Evolutionary conservation across 2,888 invertebrate genomes (phyloP).

Genomic region (Thera obeliscata): DNA sequence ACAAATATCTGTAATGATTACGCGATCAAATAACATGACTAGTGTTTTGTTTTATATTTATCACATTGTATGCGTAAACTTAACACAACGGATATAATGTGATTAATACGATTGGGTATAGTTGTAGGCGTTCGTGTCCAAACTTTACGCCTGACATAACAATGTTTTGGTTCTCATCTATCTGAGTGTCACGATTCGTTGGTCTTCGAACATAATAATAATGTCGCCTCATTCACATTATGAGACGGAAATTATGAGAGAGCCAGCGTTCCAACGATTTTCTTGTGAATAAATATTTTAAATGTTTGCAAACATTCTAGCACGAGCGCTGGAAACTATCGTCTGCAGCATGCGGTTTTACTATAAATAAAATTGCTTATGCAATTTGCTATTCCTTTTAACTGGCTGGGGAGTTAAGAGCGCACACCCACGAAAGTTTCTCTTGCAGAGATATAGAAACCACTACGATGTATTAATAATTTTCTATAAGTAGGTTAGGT

Average conservation of each 20-base stretch:
- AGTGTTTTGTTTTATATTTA: neutral
- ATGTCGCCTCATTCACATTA: slow-evolving; percentile 32
- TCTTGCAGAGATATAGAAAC: neutral
- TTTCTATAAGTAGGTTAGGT: too few species aligned
- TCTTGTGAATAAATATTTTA: slow-evolving; percentile 44
- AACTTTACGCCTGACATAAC: slow-evolving; percentile 14
- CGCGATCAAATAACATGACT: slow-evolving; percentile 2
- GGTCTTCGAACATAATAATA: slow-evolving; percentile 33
- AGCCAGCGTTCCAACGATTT: slow-evolving; percentile 45
- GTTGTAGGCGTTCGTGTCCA: slow-evolving; percentile 5
- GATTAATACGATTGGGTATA: neutral
- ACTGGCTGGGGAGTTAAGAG: slow-evolving; percentile 30
- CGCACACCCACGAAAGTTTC: slow-evolving; percentile 13
- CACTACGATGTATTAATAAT: neutral
- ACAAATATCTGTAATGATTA: neutral
- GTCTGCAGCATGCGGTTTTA: slow-evolving; percentile 38
- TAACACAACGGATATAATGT: neutral
- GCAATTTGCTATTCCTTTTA: slow-evolving; percentile 42
- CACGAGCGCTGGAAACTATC: slow-evolving; percentile 38
- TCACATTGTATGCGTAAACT: neutral
- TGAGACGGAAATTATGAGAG: slow-evolving; percentile 48
- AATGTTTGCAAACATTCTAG: slow-evolving; percentile 41
- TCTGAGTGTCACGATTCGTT: slow-evolving; percentile 23
- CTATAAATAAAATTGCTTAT: slow-evolving; percentile 43
- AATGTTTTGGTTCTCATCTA: slow-evolving; percentile 21